A percentile compares a stretch with the other conserved stretches of the same genome.
phyloP scores from a whole-genome alignment of 2,797 vertebrate species.

The Leucoraja ocellata region DNA sequence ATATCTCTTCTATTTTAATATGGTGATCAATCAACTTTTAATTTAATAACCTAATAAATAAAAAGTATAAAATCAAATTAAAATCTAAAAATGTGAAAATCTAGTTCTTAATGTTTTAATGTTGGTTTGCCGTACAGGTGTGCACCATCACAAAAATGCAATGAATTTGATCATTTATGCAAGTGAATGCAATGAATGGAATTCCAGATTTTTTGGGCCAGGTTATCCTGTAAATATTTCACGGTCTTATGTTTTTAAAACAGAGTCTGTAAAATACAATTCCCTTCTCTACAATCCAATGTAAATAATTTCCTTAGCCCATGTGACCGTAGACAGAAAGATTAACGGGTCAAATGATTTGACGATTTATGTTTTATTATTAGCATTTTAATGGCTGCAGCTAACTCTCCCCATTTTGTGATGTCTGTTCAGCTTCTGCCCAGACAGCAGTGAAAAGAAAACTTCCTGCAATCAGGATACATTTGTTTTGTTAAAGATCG shows the following conservation, averaged over 20 bases:
- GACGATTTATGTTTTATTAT: conserved; percentile 56
- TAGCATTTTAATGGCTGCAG: conserved; percentile 45
- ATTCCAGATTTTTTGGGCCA: background rate
- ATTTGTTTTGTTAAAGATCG: conserved; percentile 41
- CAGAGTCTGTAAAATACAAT: conserved; percentile 28
- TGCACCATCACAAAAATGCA: too few species aligned
- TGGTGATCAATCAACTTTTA: too few species aligned
- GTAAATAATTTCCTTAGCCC: conserved; percentile 50
- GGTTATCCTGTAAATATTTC: background rate
- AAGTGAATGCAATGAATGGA: conserved; percentile 12
- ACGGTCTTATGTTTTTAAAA: conserved; percentile 1
- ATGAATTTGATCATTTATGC: background rate
- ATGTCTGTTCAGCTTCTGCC: conserved; percentile 46
- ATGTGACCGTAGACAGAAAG: conserved; percentile 43
- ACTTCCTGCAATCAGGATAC: conserved; percentile 43
- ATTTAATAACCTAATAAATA: too few species aligned
- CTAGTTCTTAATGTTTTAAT: too few species aligned
- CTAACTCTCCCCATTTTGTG: conserved; percentile 44
- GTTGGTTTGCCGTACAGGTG: too few species aligned
- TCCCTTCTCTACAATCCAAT: conserved; percentile 39
- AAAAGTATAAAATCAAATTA: too few species aligned
- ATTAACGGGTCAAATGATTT: conserved; percentile 52
- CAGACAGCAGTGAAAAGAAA: conserved; percentile 46
- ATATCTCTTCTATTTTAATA: too few species aligned
- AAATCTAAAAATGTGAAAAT: too few species aligned